Base-by-base conservation (phyloP, 53 echinoderm and acorn worm genomes). In the Paracentrotus lividus region DNA sequence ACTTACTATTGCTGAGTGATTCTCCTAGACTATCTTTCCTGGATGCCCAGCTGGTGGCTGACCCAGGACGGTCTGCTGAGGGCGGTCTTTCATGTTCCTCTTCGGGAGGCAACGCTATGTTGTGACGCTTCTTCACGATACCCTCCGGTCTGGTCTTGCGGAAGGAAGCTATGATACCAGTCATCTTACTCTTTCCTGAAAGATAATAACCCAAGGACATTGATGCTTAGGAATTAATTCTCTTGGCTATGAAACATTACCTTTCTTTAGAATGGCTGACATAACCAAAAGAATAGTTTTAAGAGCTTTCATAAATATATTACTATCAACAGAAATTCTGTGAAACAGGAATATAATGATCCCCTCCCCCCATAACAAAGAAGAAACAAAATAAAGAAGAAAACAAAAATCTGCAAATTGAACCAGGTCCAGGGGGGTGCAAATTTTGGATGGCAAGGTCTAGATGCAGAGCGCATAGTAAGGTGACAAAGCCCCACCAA, bases 21-120 rank as follows among this genome's bases (percentile, higher is more conserved):
- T 92, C 92, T 20, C 92, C 91, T 23, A 42, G 18, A 56, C 92
- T 92, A 54, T 93, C 93, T 65, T 93, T 93, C 86, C 93, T 93
- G 0, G 93, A 86, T 9, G 93, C 93, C 93, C 93, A 93, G 56
- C 93, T 93, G 47, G 85, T 86, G 2, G 85, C 68, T 40, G 93
- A 85, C 6, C 38, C 92, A 36, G 85, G 93, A 59, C 93, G 86
- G 3, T 93, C 85, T 49, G 67, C 51, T 16, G 85, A 42, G 49
- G 66, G 51, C 45, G 86, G 64, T 20, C 67, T 85, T 23, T 86
- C 86, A 42, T 51, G 67, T 59, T 86, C 85, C 23, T 93, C 86
- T 15, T 86, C 86, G 14, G 64, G 89, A 43, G 91, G 57, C 15
- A 51, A 27, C 8, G 75, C n/a, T 9, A 49, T 44, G 91, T 47